A percentile compares a stretch with the other conserved stretches of the same genome.
Conservation (phyloP, 2,797 vertebrate genomes). For the Phrynocephalus vlangalii region DNA sequence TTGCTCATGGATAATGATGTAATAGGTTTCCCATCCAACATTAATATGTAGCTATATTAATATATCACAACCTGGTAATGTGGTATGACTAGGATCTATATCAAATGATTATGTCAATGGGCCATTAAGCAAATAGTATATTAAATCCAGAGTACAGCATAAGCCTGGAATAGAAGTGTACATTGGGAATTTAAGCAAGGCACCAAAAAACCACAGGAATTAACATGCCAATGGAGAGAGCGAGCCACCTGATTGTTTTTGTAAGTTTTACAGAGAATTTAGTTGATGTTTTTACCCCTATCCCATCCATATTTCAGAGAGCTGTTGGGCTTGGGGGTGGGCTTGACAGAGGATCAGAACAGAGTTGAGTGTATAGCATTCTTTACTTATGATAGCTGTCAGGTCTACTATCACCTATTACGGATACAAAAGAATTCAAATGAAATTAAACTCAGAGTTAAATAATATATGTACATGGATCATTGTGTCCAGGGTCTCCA, state of each 20-base stretch:
- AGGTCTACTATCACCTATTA: background rate
- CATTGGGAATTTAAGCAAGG: slow-evolving; percentile 64
- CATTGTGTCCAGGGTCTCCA: background rate
- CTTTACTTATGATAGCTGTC: background rate
- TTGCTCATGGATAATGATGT: slow-evolving; percentile 74
- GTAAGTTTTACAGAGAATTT: slow-evolving; percentile 39
- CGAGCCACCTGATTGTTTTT: slow-evolving; percentile 53
- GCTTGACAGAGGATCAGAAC: background rate
- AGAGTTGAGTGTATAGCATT: too few relatives aligned
- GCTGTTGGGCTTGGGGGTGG: background rate
- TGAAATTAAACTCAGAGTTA: too few relatives aligned
- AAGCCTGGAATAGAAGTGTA: slow-evolving; percentile 62
- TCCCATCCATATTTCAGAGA: slow-evolving; percentile 32
- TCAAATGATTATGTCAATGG: slow-evolving; percentile 74
- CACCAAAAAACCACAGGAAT: slow-evolving; percentile 56
- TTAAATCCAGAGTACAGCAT: slow-evolving; percentile 69
- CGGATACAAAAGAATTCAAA: background rate
- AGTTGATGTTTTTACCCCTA: slow-evolving; percentile 34
- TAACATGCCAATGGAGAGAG: slow-evolving; percentile 55
- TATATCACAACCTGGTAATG: slow-evolving; percentile 67
- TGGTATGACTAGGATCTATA: slow-evolving; percentile 70
- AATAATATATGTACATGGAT: background rate
- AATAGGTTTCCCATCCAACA: slow-evolving; percentile 66
- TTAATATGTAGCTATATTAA: slow-evolving; percentile 69
- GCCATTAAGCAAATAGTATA: slow-evolving; percentile 75